Conservation (phyloP, 92 coral and sea anemone genomes). For the Zoanthus gigantus region DNA sequence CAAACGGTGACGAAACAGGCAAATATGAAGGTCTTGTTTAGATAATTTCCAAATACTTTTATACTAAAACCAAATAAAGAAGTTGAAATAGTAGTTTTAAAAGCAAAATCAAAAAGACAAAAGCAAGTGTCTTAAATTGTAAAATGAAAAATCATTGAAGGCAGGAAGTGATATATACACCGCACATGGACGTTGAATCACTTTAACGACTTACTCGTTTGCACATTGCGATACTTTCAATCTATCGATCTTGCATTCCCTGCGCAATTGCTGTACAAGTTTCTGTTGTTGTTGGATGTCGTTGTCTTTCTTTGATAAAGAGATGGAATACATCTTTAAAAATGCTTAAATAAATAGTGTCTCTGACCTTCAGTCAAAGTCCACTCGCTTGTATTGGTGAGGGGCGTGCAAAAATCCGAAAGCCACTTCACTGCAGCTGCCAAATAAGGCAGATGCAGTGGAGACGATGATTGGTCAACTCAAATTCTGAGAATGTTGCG, state of each 20-base stretch:
- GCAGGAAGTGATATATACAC: slow-evolving; percentile 19
- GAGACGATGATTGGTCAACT: slow-evolving; percentile 13
- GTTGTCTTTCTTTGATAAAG: slow-evolving; percentile 59
- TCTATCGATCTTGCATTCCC: slow-evolving; percentile 66
- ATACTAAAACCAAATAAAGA: neutral
- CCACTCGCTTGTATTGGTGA: neutral
- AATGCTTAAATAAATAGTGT: neutral
- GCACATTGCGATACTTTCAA: slow-evolving; percentile 74
- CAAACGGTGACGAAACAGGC: neutral
- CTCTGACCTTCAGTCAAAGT: neutral
- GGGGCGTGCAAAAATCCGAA: slow-evolving; percentile 31
- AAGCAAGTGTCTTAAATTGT: neutral
- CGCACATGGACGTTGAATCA: neutral
- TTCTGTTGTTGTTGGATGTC: slow-evolving; percentile 70
- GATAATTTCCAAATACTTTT: slow-evolving; percentile 11
- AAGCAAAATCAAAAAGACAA: neutral
- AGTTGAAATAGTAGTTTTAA: neutral
- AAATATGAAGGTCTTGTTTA: neutral
- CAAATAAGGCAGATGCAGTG: slow-evolving; percentile 26
- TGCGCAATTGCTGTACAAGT: slow-evolving; percentile 61
- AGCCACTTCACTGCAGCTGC: slow-evolving; percentile 17
- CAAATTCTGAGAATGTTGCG: neutral
- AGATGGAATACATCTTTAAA: slow-evolving; percentile 52
- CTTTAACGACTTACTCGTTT: slow-evolving; percentile 62
- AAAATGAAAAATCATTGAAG: neutral